Conservation (phyloP, 1,140 invertebrate genomes). For the Drosophila albomicans region DNA sequence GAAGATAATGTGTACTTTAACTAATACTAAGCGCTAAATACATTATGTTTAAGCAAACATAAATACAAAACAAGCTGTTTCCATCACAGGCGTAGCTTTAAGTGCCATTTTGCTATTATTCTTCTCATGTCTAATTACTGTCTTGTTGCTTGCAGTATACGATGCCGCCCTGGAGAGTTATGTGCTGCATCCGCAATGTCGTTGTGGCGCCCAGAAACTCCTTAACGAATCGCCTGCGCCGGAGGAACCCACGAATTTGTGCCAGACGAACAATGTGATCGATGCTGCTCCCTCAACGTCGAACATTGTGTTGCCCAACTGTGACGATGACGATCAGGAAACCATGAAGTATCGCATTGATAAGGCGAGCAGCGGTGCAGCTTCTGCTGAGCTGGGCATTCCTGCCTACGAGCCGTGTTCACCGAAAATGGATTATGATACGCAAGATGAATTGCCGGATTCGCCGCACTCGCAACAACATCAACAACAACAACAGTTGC, state of each 20-base stretch:
- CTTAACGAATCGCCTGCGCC: constrained; percentile 67
- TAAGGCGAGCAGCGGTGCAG: constrained; percentile 63
- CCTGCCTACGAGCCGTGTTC: constrained; percentile 66
- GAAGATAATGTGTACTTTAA: constrained; percentile 70
- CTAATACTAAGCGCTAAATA: constrained; percentile 75
- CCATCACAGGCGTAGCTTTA: constrained; percentile 23
- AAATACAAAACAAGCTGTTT: constrained; percentile 8
- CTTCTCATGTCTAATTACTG: not conserved
- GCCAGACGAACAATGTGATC: constrained; percentile 56
- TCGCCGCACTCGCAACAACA: constrained; percentile 66
- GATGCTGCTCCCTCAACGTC: constrained; percentile 48
- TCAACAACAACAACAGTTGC: constrained; percentile 36
- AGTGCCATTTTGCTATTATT: not conserved
- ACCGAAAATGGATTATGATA: constrained; percentile 75
- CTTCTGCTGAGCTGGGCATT: constrained; percentile 67
- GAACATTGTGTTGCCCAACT: constrained; percentile 42
- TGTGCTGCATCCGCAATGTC: constrained; percentile 67
- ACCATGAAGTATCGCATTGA: constrained; percentile 69
- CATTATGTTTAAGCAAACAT: constrained; percentile 64
- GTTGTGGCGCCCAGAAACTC: constrained; percentile 64
- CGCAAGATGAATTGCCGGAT: constrained; percentile 68
- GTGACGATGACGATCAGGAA: constrained; percentile 70
- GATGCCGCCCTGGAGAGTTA: constrained; percentile 65
- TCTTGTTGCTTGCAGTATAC: constrained; percentile 58
- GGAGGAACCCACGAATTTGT: constrained; percentile 71